phyloP scores from a whole-genome alignment of 2,113 vertebrate species.

The Solenodon paradoxus region DNA sequence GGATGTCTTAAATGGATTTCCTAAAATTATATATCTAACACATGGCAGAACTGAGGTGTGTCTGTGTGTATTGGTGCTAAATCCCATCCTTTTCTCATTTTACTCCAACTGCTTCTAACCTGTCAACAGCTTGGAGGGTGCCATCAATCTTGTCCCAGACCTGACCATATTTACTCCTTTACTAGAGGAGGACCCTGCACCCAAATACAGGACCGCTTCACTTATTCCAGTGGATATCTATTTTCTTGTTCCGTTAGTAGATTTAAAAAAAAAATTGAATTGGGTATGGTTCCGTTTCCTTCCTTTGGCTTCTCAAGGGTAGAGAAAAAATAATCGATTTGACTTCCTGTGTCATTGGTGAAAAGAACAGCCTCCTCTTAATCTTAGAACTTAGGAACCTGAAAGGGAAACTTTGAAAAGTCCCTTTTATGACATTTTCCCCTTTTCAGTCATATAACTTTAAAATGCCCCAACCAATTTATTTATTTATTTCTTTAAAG shows the following conservation, averaged over 20 bases:
- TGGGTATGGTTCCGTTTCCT: neutral
- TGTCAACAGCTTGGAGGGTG: neutral
- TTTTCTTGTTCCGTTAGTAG: neutral
- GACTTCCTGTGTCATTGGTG: neutral
- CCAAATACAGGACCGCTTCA: neutral
- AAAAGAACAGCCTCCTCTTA: neutral
- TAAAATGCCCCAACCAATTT: constrained; percentile 68
- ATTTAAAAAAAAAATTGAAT: constrained; percentile 21
- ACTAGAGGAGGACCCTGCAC: neutral
- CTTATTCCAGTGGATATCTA: neutral
- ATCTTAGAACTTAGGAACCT: constrained; percentile 1
- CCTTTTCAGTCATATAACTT: constrained; percentile 64
- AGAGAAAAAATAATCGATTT: neutral
- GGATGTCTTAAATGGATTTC: neutral
- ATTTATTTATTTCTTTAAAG: constrained; percentile 65
- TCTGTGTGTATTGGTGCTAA: neutral
- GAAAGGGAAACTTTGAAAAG: constrained; percentile 54
- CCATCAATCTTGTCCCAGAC: neutral
- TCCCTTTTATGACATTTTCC: constrained; percentile 56
- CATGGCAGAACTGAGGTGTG: neutral
- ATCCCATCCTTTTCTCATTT: neutral
- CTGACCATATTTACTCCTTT: neutral
- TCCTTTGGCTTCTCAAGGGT: neutral
- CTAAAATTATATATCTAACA: neutral
- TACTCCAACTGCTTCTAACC: neutral